Percentiles rank a stretch among this genome's conserved stretches.
Conservation (phyloP, 2,113 vertebrate species). For the Apus apus region DNA sequence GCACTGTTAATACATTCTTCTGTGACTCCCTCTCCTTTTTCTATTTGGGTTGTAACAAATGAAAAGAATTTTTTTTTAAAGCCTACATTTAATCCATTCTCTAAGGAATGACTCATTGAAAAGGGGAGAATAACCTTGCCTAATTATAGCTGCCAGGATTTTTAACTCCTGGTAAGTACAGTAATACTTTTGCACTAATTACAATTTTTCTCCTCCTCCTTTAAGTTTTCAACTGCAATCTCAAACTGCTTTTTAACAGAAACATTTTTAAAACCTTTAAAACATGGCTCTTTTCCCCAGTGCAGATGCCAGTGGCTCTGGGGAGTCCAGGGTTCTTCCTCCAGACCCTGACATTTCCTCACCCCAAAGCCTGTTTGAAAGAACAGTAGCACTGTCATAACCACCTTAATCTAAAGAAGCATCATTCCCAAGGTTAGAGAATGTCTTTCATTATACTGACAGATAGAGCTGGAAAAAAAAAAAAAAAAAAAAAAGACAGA, state of each 20-base stretch:
- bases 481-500: neutral
- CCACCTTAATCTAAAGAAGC: neutral
- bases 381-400: neutral
- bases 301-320: neutral
- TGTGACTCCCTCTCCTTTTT: neutral
- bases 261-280: neutral
- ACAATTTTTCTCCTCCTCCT: neutral
- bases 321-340: neutral
- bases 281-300: neutral
- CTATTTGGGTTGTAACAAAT: neutral
- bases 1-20: neutral
- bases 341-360: neutral
- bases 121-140: neutral
- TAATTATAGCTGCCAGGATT: constrained; percentile 50
- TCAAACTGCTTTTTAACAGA: neutral
- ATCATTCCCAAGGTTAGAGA: neutral
- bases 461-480: neutral
- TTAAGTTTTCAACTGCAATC: neutral
- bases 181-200: constrained; percentile 28
- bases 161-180: constrained; percentile 32
- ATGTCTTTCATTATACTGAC: neutral
- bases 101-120: constrained; percentile 40
- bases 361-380: neutral
- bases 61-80: neutral
- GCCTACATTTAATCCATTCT: constrained; percentile 5